Evolutionary conservation across 2,888 invertebrate species (phyloP), one percentile per base, ranked within the genome.

Genomic region (Melipona beecheii): DNA sequence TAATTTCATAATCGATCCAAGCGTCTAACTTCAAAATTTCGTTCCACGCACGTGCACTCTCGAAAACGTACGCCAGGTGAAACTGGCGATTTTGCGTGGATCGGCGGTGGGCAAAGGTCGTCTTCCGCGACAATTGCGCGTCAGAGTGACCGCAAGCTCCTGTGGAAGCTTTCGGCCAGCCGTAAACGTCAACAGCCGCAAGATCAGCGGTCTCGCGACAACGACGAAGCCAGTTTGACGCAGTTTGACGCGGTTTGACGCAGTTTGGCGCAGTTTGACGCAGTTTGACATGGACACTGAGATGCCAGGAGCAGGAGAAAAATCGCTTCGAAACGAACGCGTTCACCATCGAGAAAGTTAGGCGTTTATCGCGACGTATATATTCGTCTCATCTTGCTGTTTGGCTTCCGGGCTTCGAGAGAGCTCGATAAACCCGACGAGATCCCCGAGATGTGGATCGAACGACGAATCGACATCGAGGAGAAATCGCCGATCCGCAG

Each of bases 271-370:
- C 24, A 1, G 24, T 4, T 15, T 21, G n/a, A 24, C n/a, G n/a
- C 19, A 0, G 5, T 11, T 43, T 9, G 64, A 62, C 36, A 52
- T 36, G 19, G 17, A 4, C 4, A 36, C 15, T 65, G 54, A 75
- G 54, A 75, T 66, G 74, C 43, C 27, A 27, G 27, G 27, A 27
- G 27, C 1, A 27, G 27, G 27, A 74, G 27, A 77, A 73, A 43
- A 52, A 24, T 11, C 24, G n/a, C n/a, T n/a, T n/a, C 50, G 49
- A 24, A 56, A 62, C 64, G 68, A 19, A 17, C 74, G 19, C n/a
- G 27, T 49, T 19, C 27, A 74, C 52, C 66, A 66, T 78, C 75
- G 66, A 60, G 78, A 68, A 76, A 76, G 64, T 62, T 69, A n/a
- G 56, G 5, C 58, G 58, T 75, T 74, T 49, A 50, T 43, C 66